These are phyloP conservation scores for Apocrypta bakeri DNA, from an alignment of 1,140 invertebrate genomes.

Conservation along the genomic window DNA sequence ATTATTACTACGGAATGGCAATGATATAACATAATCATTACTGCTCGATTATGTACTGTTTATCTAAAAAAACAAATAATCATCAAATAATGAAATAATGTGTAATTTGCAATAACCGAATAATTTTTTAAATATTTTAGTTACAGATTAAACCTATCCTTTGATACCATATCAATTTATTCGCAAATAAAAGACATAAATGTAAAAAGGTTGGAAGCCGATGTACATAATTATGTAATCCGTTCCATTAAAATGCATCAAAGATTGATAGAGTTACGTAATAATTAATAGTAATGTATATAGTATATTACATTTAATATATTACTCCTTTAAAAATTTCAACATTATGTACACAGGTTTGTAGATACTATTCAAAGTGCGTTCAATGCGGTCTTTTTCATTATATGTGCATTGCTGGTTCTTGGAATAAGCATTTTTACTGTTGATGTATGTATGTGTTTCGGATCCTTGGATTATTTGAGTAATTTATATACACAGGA, in stretches of 20 bases:
- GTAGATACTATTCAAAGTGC: slow-evolving; percentile 1
- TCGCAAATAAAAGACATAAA: background rate
- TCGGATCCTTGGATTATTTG: no score
- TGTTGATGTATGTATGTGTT: background rate
- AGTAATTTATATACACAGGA: no score
- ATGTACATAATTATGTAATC: background rate
- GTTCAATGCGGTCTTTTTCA: background rate
- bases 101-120: no score
- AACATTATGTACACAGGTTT: slow-evolving; percentile 1
- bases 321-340: no score
- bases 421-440: background rate
- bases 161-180: background rate
- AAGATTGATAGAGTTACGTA: slow-evolving; percentile 3
- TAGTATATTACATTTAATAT: background rate
- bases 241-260: background rate
- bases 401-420: background rate
- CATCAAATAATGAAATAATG: no score
- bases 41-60: no score
- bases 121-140: background rate
- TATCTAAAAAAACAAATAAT: no score
- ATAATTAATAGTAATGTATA: background rate
- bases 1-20: no score
- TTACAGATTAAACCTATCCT: background rate
- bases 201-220: background rate
- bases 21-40: no score